These are phyloP conservation scores for Nematostella vectensis DNA, from an alignment of 92 coral and sea anemone species.

Conservation along the genomic window DNA sequence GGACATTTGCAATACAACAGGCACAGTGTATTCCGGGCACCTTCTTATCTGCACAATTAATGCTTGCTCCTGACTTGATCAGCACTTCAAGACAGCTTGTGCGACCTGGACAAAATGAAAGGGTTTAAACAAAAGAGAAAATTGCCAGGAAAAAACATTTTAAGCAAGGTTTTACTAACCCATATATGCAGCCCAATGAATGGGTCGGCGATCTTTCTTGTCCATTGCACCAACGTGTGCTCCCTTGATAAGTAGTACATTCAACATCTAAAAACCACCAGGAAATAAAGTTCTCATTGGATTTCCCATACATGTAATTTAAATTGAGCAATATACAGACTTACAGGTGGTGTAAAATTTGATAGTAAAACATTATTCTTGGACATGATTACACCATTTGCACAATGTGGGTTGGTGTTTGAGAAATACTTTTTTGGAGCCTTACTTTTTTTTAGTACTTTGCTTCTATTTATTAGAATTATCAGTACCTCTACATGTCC, in stretches of 20 bases:
- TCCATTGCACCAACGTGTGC: conserved; percentile 87
- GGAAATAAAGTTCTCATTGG: neutral
- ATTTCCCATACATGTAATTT: neutral
- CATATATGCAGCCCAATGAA: conserved; percentile 97
- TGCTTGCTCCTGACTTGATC: conserved; percentile 59
- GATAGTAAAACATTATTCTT: too few relatives aligned
- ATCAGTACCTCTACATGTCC: conserved; percentile 84
- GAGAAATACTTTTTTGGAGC: too few relatives aligned
- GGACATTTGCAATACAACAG: too few relatives aligned
- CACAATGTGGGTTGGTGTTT: too few relatives aligned
- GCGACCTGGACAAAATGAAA: conserved; percentile 61
- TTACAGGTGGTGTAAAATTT: too few relatives aligned
- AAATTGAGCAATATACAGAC: neutral
- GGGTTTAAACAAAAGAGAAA: too few relatives aligned
- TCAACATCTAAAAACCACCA: conserved; percentile 76
- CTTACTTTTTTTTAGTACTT: too few relatives aligned
- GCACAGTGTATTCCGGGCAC: too few relatives aligned
- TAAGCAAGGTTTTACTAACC: conserved; percentile 48
- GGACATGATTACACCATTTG: too few relatives aligned
- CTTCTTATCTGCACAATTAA: conserved; percentile 91
- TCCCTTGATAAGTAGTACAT: conserved; percentile 65
- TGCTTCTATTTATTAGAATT: too few relatives aligned
- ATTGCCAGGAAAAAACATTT: too few relatives aligned
- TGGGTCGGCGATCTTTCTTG: conserved; percentile 88
- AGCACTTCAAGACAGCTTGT: conserved; percentile 79